These are phyloP conservation scores for Cyprinodon tularosa DNA, from an alignment of 2,113 vertebrate species.

Conservation along the genomic window DNA sequence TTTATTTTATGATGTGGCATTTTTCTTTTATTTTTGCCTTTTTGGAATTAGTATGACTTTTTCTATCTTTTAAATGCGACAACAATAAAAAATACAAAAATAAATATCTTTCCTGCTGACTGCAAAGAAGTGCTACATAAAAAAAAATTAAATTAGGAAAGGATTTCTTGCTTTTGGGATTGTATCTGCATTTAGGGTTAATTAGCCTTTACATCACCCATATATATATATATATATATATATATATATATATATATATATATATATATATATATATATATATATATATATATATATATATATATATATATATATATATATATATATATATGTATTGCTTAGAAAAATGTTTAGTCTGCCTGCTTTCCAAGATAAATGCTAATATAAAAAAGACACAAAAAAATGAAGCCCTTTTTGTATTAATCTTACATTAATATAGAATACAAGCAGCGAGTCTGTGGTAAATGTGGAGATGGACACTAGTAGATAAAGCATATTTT, in stretches of 20 bases:
- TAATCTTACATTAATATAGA: background rate
- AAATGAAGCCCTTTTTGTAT: slow-evolving; percentile 9
- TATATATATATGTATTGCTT: no score
- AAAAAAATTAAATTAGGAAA: background rate
- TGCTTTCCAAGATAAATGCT: background rate
- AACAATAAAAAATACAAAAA: background rate
- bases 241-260: no score
- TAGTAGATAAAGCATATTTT: slow-evolving; percentile 28
- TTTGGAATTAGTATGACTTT: background rate
- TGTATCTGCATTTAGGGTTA: no score
- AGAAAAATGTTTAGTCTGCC: background rate
- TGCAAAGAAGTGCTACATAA: background rate
- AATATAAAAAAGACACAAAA: no score
- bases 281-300: no score
- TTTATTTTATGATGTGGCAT: slow-evolving; percentile 50
- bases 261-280: no score
- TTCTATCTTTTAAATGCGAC: background rate
- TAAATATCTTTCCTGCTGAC: background rate
- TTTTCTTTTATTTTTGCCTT: background rate
- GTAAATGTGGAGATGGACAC: slow-evolving; percentile 6
- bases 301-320: no score
- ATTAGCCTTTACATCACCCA: no score
- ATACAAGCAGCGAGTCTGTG: background rate
- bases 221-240: no score
- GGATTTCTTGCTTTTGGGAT: no score